Evolutionary conservation across 2,797 vertebrate species (phyloP), one percentile per base, ranked within the genome.

Genomic region (Anisognathus igniventris): DNA sequence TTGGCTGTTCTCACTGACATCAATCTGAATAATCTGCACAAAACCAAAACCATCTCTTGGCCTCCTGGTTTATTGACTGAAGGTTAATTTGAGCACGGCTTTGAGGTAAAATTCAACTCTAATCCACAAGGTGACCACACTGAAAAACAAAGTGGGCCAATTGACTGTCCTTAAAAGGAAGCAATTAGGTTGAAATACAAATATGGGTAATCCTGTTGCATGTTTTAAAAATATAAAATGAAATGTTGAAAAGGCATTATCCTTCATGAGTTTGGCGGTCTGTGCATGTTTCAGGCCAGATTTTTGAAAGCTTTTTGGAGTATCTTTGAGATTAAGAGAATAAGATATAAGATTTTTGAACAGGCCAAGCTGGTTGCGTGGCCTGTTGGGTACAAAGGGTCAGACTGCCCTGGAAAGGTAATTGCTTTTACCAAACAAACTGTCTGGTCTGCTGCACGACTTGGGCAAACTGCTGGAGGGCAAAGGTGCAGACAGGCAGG

Each of bases 391-490:
- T 87, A 78, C 40, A 51, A 92, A 71, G 56, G 67, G 58, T 88
- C 72, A 93, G 72, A 78, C 35, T 83, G 23, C 0, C 0, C 33
- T 50, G 2, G 1, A 66, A 20, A 78, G 18, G 73, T 50, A 93
- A 96, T 96, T 86, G 54, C 81, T 89, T 83, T 79, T 81, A 64
- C 14, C 62, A 92, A 90, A 81, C 70, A 93, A 89, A 75, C 28
- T 2, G 9, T 65, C 57, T 3, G 2, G 31, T 78, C 73, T 88
- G 85, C 54, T 81, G 72, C 56, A 64, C 25, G 75, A 58, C 86
- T 54, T 66, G 44, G 68, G 47, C 35, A 94, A 91, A 84, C 58
- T 86, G 71, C 56, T 60, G 14, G 27, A 92, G 92, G 62, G 56
- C 76, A 88, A 92, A 92, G 37, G 62, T 60, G 24, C 73, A 90